Conservation (phyloP, 2,888 invertebrate species). For the Pterostichus niger region DNA sequence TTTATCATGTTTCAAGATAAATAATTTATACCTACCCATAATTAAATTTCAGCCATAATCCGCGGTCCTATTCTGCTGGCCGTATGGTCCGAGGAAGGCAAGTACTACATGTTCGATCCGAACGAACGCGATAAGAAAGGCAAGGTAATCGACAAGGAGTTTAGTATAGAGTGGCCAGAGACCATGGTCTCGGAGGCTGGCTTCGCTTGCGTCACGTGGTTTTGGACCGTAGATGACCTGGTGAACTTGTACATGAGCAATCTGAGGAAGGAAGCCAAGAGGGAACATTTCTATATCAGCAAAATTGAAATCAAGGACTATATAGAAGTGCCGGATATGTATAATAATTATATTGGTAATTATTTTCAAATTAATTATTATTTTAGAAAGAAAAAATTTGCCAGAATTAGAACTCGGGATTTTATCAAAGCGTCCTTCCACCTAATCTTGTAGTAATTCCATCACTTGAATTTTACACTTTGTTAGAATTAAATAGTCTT, state of each 20-base stretch:
- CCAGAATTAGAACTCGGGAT: not conserved
- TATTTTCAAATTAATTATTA: not conserved
- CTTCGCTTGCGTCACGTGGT: constrained; percentile 76
- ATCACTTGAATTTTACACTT: too few species aligned
- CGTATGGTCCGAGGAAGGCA: constrained; percentile 76
- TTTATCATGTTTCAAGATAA: not conserved
- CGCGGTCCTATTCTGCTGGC: constrained; percentile 75
- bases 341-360: constrained; percentile 75
- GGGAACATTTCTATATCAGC: constrained; percentile 73
- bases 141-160: constrained; percentile 47
- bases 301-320: constrained; percentile 74
- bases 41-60: constrained; percentile 70
- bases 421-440: not conserved
- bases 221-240: constrained; percentile 73
- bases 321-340: constrained; percentile 72
- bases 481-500: too few species aligned
- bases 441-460: too few species aligned
- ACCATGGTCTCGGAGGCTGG: constrained; percentile 69
- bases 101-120: constrained; percentile 77
- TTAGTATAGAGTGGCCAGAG: constrained; percentile 3
- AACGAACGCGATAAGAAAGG: constrained; percentile 75
- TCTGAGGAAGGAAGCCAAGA: constrained; percentile 71
- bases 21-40: not conserved
- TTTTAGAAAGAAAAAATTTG: not conserved
- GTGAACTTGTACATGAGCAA: constrained; percentile 75